phyloP scores from a whole-genome alignment of 2,888 invertebrate genomes.

The Epinotia ramella region DNA sequence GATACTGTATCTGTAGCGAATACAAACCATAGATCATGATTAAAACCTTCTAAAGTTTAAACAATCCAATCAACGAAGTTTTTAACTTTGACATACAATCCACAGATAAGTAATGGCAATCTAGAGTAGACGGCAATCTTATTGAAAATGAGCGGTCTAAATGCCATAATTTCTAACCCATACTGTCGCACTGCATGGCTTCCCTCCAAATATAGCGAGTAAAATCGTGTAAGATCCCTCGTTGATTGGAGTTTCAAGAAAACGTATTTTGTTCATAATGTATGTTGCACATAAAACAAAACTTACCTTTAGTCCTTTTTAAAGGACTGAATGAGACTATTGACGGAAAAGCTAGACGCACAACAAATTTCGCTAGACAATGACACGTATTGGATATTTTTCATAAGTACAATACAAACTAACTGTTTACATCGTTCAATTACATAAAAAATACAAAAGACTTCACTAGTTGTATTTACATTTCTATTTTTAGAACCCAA shows the following conservation, averaged over 20 bases:
- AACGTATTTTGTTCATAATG: not conserved
- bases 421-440: not conserved
- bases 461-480: constrained; percentile 7
- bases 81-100: not conserved
- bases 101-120: not conserved
- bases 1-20: constrained; percentile 20
- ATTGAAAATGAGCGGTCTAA: not conserved
- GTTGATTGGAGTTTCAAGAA: constrained; percentile 2
- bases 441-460: constrained; percentile 27
- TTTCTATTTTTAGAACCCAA: not conserved
- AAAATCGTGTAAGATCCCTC: not conserved
- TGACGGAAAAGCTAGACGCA: not conserved
- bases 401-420: constrained; percentile 1
- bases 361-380: constrained; percentile 9
- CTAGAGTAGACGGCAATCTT: not conserved
- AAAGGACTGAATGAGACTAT: not conserved
- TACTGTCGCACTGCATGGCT: too few relatives aligned
- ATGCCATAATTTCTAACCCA: not conserved
- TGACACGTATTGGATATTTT: not conserved
- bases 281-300: not conserved
- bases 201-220: not conserved
- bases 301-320: not conserved
- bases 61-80: constrained; percentile 9
- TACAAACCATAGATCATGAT: constrained; percentile 29
- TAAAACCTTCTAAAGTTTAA: not conserved